A percentile compares a stretch with the other conserved stretches of the same genome.
These are phyloP conservation scores for Formica selysi DNA, from an alignment of 1,140 invertebrate genomes.

Conservation along the genomic window DNA sequence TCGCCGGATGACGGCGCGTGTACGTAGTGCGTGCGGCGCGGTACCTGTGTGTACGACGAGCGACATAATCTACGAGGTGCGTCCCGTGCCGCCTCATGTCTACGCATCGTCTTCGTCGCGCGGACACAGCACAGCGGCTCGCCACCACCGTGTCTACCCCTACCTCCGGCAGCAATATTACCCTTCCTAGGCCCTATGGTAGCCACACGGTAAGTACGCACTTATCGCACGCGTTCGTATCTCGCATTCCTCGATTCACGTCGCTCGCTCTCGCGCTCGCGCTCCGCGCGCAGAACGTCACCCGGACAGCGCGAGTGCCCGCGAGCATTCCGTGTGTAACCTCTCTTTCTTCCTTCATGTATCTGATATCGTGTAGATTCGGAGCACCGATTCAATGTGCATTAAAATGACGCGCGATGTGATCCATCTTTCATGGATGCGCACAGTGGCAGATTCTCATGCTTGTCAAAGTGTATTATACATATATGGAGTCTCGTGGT, in stretches of 20 bases:
- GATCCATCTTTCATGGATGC: neutral
- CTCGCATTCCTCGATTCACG: neutral
- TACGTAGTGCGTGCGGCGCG: conserved; percentile 65
- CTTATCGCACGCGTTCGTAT: no score
- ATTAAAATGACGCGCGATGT: neutral
- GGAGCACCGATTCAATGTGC: neutral
- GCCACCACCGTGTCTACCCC: conserved; percentile 69
- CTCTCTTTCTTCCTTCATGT: neutral
- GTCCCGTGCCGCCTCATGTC: conserved; percentile 76
- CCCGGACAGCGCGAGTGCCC: conserved; percentile 1
- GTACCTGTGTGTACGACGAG: conserved; percentile 64
- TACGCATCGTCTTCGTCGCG: conserved; percentile 70
- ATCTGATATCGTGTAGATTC: no score
- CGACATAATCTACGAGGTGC: conserved; percentile 59
- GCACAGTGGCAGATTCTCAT: no score
- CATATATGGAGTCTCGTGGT: no score
- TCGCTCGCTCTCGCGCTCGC: conserved; percentile 15
- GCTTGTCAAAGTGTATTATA: no score
- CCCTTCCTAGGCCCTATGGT: conserved; percentile 74
- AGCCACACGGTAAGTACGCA: conserved; percentile 71
- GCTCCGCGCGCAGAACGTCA: neutral
- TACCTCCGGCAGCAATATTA: conserved; percentile 69
- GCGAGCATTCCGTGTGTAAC: neutral
- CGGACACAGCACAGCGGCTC: conserved; percentile 69
- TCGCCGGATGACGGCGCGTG: conserved; percentile 69